Conservation (phyloP, 2,888 invertebrate species). For the Stenotaenia linearis region DNA sequence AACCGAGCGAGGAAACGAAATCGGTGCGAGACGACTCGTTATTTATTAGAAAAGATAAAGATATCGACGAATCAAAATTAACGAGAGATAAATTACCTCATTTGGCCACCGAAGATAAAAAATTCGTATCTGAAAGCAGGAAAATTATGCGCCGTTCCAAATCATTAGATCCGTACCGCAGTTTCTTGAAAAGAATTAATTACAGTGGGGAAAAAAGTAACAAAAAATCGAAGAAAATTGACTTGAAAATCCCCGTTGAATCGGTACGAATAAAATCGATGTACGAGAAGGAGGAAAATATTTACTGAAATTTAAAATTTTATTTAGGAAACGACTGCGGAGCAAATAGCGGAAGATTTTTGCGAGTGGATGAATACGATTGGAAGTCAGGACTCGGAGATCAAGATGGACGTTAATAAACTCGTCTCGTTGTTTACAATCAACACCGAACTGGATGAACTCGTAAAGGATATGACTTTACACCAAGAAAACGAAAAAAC, state of each 20-base stretch:
- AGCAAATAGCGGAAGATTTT: not conserved
- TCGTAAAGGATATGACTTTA: not conserved
- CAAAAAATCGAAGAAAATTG: not conserved
- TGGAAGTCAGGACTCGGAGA: not conserved
- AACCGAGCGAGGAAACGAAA: too few relatives aligned
- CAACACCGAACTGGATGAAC: not conserved
- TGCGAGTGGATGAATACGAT: not conserved
- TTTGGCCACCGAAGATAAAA: too few relatives aligned
- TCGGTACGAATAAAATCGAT: not conserved
- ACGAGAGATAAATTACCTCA: too few relatives aligned
- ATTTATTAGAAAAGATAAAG: too few relatives aligned
- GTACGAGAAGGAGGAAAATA: too few relatives aligned
- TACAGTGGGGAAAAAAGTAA: not conserved
- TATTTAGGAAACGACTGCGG: not conserved
- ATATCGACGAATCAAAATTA: too few relatives aligned
- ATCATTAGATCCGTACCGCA: not conserved
- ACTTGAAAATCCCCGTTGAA: not conserved
- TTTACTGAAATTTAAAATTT: too few relatives aligned
- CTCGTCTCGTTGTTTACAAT: not conserved
- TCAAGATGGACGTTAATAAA: not conserved
- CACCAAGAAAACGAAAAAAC: not conserved
- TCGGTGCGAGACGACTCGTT: too few relatives aligned
- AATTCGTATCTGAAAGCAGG: too few relatives aligned
- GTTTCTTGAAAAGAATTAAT: not conserved
- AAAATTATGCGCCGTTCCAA: not conserved